phyloP scores from a whole-genome alignment of 2,113 vertebrate genomes.

The Microtus ochrogaster region DNA sequence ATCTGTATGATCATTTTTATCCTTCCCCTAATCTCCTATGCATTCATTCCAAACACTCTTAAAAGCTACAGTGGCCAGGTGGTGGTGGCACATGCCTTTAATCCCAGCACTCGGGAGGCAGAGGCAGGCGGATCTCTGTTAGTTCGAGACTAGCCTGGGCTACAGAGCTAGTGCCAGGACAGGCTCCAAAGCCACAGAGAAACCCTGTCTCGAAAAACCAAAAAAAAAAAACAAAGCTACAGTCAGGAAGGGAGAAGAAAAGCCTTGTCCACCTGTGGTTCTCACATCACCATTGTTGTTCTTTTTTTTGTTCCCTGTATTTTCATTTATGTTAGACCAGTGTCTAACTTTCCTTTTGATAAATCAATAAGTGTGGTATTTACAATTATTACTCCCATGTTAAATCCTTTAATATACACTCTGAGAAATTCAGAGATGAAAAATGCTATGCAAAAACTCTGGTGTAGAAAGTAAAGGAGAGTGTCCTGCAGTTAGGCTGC shows the following conservation, averaged over 20 bases:
- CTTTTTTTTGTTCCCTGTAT: constrained; percentile 75
- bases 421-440: constrained; percentile 72
- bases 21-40: constrained; percentile 73
- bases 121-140: too few species aligned
- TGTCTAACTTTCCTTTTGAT: constrained; percentile 48
- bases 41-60: constrained; percentile 60
- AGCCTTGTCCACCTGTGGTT: constrained; percentile 73
- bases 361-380: constrained; percentile 44
- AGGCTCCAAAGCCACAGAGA: too few species aligned
- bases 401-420: constrained; percentile 67
- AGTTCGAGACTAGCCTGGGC: too few species aligned
- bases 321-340: constrained; percentile 73
- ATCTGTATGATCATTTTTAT: neutral
- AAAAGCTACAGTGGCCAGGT: neutral
- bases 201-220: too few species aligned
- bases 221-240: too few species aligned
- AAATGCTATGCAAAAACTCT: constrained; percentile 51
- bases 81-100: too few species aligned
- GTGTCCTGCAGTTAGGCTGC: too few species aligned
- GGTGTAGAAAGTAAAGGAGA: neutral
- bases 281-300: constrained; percentile 68
- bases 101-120: too few species aligned
- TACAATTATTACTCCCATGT: constrained; percentile 32
- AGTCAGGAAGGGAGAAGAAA: constrained; percentile 60
- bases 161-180: too few species aligned